Evolutionary conservation across 2,797 vertebrate species (phyloP).

Genomic region (Balearica regulorum): DNA sequence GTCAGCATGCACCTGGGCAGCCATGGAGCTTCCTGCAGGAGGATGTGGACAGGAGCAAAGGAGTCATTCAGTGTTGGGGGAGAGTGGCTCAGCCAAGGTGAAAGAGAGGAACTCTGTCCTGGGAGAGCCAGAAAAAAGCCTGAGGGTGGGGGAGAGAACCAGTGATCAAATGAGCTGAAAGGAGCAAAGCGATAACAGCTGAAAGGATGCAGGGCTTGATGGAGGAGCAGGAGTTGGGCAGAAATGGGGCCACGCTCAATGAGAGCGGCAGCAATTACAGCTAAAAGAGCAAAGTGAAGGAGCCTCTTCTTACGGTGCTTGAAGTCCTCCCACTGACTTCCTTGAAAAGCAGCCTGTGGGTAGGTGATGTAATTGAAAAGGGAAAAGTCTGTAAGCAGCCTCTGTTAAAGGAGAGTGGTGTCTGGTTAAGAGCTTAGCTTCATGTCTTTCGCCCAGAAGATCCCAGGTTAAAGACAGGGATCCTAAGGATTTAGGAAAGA

Average conservation of each 20-base stretch:
- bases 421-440: not conserved
- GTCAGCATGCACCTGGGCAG: not conserved
- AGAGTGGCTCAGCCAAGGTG: not conserved
- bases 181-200: not conserved
- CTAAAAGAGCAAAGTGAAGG: not conserved
- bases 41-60: not conserved
- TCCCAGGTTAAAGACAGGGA: not conserved
- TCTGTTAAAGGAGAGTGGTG: not conserved
- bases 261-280: not conserved
- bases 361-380: not conserved
- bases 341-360: not conserved
- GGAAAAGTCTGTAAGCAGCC: not conserved
- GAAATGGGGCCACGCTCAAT: not conserved
- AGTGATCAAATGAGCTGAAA: not conserved
- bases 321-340: not conserved
- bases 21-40: not conserved
- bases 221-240: not conserved
- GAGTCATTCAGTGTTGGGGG: not conserved
- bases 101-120: no score
- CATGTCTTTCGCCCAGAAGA: not conserved
- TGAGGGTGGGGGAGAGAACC: not conserved
- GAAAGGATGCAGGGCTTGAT: not conserved
- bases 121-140: not conserved
- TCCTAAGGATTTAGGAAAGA: not conserved
- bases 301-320: not conserved